phyloP scores from a whole-genome alignment of 2,113 vertebrate species.

The Pithys albifrons region DNA sequence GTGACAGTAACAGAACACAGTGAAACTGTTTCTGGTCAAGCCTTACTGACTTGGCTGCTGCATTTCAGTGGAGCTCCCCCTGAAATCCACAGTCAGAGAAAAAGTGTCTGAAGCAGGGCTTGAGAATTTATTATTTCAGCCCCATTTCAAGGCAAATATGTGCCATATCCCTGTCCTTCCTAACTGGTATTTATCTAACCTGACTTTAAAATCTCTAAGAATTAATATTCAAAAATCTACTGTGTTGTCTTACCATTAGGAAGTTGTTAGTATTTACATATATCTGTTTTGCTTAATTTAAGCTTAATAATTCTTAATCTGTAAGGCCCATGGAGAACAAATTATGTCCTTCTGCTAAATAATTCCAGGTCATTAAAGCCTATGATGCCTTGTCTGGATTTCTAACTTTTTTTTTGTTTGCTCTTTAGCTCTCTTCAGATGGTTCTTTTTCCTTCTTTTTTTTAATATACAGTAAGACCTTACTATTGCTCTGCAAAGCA shows the following conservation, averaged over 20 bases:
- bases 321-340: background rate
- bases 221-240: background rate
- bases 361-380: background rate
- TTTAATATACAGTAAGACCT: background rate
- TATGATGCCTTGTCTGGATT: background rate
- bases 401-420: background rate
- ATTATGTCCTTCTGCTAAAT: background rate
- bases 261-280: background rate
- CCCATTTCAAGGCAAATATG: background rate
- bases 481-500: background rate
- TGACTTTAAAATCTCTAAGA: background rate
- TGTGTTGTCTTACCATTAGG: background rate
- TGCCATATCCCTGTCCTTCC: background rate
- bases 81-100: background rate
- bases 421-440: background rate
- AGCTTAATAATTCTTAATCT: background rate
- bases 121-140: background rate
- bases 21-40: background rate
- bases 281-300: background rate
- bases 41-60: background rate
- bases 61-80: background rate
- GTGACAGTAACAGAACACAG: background rate
- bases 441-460: background rate
- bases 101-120: background rate
- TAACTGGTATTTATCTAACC: background rate